Base-by-base conservation (phyloP, 2,888 invertebrate genomes). In the Hypolimnas misippus region DNA sequence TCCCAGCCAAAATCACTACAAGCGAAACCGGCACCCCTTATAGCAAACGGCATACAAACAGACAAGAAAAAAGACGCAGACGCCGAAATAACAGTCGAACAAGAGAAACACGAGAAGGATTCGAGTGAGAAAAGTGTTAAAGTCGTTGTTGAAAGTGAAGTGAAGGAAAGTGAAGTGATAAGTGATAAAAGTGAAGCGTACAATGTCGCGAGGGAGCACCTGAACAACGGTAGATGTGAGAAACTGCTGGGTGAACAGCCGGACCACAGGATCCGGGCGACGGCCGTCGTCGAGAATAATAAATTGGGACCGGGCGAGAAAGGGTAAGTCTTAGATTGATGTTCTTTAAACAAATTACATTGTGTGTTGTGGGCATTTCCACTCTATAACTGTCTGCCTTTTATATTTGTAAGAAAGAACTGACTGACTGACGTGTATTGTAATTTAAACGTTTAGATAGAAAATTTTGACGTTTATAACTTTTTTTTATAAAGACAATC, bases 201-300 rank as follows among this genome's bases (percentile, higher is more conserved):
- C 70, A 89, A 84, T 87, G 84, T 87, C 55, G 91, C 82, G 46
- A 79, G 89, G 68, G 90, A 91, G 79, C 83, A 91, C 65, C 69
- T 92, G 71, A 87, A 73, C 71, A 96, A 96, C 94, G 96, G 96
- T 55, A 92, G 95, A 71, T 95, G 95, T 76, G 96, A 96, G 86
- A 93, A 95, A 77, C 92, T 96, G 81, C 93, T 96, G 75, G 95
- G 95, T 8, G 94, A 94, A 69, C 86, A 88, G 72, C 87, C 91
- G 42, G 94, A 94, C 76, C 94, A 93, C 77, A 93, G 94, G 82
- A 88, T 93, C 77, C 92, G 93, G 73, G 93, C 94, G 38, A 93
- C 94, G 25, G 93, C 94, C 52, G 87, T 94, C 70, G 92, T 93
- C 63, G 94, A 94, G 75, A 93, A 87, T 76, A 93, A 93, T 79